These are phyloP conservation scores for Malurus elegans DNA, from an alignment of 2,113 vertebrate species.

Conservation along the genomic window DNA sequence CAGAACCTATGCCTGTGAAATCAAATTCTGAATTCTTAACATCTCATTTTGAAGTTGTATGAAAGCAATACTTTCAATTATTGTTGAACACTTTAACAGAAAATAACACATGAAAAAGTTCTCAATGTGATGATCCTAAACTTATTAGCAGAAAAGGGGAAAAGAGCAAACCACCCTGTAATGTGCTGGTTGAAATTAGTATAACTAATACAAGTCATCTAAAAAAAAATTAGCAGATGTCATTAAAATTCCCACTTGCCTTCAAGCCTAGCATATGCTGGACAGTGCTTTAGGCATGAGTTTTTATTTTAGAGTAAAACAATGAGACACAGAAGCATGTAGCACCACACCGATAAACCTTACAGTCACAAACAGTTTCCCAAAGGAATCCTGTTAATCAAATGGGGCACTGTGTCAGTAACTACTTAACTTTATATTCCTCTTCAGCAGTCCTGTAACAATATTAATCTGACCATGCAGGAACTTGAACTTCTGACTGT, in stretches of 20 bases:
- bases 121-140: background rate
- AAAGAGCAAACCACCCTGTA: background rate
- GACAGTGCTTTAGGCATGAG: background rate
- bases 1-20: background rate
- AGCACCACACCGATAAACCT: background rate
- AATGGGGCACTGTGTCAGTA: background rate
- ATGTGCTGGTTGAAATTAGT: background rate
- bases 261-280: background rate
- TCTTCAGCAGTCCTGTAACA: background rate
- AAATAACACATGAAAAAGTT: background rate
- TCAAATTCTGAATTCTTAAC: background rate
- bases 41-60: background rate
- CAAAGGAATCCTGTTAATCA: background rate
- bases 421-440: background rate
- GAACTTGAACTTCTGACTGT: background rate
- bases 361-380: background rate
- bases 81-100: background rate
- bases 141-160: fast-evolving
- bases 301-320: background rate
- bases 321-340: background rate
- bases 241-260: background rate
- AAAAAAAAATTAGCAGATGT: background rate
- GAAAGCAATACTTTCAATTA: background rate
- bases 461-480: background rate
- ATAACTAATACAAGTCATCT: background rate